Evolutionary conservation across 2,797 vertebrate species (phyloP).

Genomic region (Trematomus bernacchii): DNA sequence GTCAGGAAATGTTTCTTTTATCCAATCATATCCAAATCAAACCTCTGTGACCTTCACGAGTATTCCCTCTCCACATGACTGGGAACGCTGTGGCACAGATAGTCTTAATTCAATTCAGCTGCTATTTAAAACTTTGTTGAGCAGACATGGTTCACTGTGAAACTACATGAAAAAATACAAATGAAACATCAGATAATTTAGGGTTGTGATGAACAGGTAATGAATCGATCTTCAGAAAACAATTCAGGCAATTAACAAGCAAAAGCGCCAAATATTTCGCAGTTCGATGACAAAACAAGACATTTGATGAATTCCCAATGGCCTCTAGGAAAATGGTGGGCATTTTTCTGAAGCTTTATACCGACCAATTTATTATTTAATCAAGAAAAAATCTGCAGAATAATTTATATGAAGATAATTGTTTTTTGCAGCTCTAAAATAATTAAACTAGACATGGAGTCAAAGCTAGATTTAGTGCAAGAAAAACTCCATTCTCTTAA

Average conservation of each 20-base stretch:
- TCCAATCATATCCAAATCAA: slow-evolving; percentile 43
- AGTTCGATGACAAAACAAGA: background rate
- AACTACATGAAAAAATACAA: slow-evolving; percentile 1
- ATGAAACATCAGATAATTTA: background rate
- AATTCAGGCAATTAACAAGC: background rate
- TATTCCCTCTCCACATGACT: slow-evolving; percentile 39
- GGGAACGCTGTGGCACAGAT: slow-evolving; percentile 8
- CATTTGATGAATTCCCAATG: background rate
- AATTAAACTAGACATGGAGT: background rate
- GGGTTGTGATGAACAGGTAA: background rate
- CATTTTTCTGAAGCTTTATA: background rate
- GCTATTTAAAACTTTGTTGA: slow-evolving; percentile 22
- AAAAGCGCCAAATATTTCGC: background rate
- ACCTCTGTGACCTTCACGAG: slow-evolving; percentile 25
- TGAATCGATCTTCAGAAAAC: background rate
- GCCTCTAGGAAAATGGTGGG: background rate
- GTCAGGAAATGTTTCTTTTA: slow-evolving; percentile 10
- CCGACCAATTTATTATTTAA: background rate
- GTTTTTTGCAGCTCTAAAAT: background rate
- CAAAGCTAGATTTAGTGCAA: slow-evolving; percentile 8
- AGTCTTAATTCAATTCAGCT: slow-evolving; percentile 35
- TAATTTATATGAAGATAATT: background rate
- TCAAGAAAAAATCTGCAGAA: background rate
- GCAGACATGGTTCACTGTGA: slow-evolving; percentile 10
- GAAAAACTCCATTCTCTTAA: slow-evolving; percentile 17